Evolutionary conservation across 2,113 vertebrate genomes (phyloP).

Genomic region (Cebus imitator): DNA sequence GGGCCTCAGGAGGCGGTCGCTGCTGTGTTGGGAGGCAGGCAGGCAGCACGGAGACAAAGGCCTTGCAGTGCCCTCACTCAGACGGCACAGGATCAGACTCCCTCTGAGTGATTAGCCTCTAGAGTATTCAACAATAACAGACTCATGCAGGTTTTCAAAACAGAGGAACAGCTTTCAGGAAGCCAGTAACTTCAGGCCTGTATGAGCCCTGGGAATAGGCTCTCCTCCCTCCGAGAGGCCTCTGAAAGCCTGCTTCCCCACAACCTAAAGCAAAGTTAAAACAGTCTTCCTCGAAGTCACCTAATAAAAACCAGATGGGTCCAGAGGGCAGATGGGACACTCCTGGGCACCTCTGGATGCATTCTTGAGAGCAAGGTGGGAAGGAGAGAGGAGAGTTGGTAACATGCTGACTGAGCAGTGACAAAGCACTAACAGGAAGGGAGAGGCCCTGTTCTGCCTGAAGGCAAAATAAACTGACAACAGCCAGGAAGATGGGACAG

Average conservation of each 20-base stretch:
- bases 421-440: slow-evolving; percentile 61
- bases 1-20: background rate
- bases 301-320: slow-evolving; percentile 26
- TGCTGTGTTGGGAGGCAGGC: background rate
- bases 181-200: slow-evolving; percentile 64
- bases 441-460: slow-evolving; percentile 55
- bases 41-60: background rate
- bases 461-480: slow-evolving; percentile 67
- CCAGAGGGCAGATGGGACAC: background rate
- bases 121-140: slow-evolving; percentile 71
- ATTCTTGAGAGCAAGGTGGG: background rate
- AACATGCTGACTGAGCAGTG: slow-evolving; percentile 16
- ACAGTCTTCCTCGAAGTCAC: background rate
- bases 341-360: background rate
- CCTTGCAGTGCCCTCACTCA: slow-evolving; percentile 45
- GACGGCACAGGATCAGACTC: slow-evolving; percentile 59
- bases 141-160: slow-evolving; percentile 69
- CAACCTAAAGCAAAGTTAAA: background rate
- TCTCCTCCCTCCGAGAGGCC: slow-evolving; percentile 12
- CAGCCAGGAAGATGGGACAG: background rate
- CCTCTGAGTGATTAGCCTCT: slow-evolving; percentile 73
- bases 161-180: slow-evolving; percentile 65
- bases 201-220: slow-evolving; percentile 17
- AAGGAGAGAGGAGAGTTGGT: background rate
- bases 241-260: background rate